Conservation (phyloP, 1,140 invertebrate genomes). For the Ganaspis sp. region DNA sequence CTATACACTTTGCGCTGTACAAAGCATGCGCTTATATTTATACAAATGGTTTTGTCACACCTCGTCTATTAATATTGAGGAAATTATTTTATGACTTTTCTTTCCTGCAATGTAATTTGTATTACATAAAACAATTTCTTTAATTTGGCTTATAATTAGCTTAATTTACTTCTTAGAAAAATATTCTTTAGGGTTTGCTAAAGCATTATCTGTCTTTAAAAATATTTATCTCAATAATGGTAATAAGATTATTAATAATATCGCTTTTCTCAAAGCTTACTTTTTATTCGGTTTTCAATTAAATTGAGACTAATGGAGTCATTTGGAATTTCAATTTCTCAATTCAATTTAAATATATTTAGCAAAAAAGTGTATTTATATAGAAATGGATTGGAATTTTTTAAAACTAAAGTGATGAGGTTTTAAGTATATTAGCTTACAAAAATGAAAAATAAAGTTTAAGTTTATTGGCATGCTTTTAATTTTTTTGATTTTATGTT, state of each 20-base stretch:
- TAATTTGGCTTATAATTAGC: background rate
- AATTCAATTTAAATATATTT: too few species aligned
- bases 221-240: too few species aligned
- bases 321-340: too few species aligned
- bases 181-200: background rate
- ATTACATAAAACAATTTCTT: conserved; percentile 6
- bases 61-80: background rate
- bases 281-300: conserved; percentile 27
- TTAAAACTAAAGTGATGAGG: too few species aligned
- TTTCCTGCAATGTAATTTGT: background rate
- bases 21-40: conserved; percentile 12
- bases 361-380: too few species aligned
- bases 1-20: background rate
- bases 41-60: background rate
- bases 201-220: background rate
- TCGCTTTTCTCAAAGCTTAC: conserved; percentile 19
- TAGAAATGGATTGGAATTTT: too few species aligned
- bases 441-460: conserved; percentile 6
- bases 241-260: background rate
- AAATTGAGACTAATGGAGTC: too few species aligned
- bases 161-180: background rate
- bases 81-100: background rate
- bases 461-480: conserved; percentile 13
- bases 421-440: too few species aligned
- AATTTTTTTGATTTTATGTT: background rate